Conservation (phyloP, 2,888 invertebrate species). For the Hipparchia semele region DNA sequence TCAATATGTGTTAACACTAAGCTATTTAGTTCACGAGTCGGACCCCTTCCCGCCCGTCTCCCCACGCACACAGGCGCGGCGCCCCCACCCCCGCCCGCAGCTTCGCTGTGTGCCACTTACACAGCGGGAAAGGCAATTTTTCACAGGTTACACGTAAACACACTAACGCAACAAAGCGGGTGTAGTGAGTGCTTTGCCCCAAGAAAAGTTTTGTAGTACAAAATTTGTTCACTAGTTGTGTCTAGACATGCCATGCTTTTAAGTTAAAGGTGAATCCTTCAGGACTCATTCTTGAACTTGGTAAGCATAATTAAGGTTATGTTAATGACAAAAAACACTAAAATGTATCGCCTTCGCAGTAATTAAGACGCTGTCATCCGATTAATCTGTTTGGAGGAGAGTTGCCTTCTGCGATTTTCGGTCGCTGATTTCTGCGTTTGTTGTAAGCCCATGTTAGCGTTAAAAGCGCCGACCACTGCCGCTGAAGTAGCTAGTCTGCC, state of each 20-base stretch:
- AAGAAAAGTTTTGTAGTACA: slow-evolving; percentile 80
- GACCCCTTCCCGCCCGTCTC: slow-evolving; percentile 62
- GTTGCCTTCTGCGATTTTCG: too few relatives aligned
- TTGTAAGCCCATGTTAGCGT: too few relatives aligned
- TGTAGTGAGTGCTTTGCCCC: slow-evolving; percentile 76
- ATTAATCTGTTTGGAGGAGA: too few relatives aligned
- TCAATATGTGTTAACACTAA: slow-evolving; percentile 84
- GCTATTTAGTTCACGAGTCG: slow-evolving; percentile 82
- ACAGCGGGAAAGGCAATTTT: slow-evolving; percentile 73
- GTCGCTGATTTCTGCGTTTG: too few relatives aligned
- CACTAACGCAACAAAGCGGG: slow-evolving; percentile 58
- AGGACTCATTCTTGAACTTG: slow-evolving; percentile 60
- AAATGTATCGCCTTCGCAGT: background rate
- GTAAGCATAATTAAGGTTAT: slow-evolving; percentile 26
- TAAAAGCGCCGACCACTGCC: too few relatives aligned
- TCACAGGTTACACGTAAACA: slow-evolving; percentile 73
- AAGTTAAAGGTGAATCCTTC: slow-evolving; percentile 74
- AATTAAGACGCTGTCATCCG: background rate
- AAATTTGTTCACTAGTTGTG: slow-evolving; percentile 80
- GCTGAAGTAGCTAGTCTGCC: too few relatives aligned
- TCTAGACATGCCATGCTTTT: slow-evolving; percentile 80
- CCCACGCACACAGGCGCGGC: slow-evolving; percentile 57
- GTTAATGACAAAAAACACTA: slow-evolving; percentile 11
- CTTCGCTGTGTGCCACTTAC: slow-evolving; percentile 55
- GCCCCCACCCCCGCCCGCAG: slow-evolving; percentile 47